Percentiles rank a stretch among this genome's conserved stretches.
Conservation (phyloP, 2,113 vertebrate genomes). For the Pogonocichla stellata region DNA sequence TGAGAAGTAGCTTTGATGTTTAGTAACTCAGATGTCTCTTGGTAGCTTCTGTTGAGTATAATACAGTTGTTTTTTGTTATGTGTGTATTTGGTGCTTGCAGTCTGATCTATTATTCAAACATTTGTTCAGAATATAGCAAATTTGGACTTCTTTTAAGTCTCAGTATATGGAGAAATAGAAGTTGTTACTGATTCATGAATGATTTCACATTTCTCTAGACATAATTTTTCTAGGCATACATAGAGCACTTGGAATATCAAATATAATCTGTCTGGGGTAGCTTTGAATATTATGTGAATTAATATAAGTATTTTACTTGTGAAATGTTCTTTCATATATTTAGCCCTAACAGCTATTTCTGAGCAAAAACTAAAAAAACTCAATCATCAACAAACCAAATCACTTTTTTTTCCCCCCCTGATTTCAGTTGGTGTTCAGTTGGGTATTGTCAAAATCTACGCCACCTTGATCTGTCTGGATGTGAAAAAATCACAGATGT, state of each 20-base stretch:
- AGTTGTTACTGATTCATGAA: not conserved
- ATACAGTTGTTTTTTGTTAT: not conserved
- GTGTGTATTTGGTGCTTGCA: not conserved
- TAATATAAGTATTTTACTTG: not conserved
- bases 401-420: not conserved
- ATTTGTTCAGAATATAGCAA: not conserved
- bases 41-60: not conserved
- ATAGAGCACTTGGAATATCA: not conserved
- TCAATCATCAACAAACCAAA: not conserved
- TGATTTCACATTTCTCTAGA: not conserved
- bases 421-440: constrained; percentile 84
- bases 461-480: constrained; percentile 92
- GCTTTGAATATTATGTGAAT: not conserved
- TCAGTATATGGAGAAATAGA: not conserved
- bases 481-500: constrained; percentile 93
- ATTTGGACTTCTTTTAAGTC: not conserved
- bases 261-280: not conserved
- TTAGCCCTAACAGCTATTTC: not conserved
- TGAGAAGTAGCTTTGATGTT: not conserved
- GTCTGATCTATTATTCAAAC: not conserved
- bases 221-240: not conserved
- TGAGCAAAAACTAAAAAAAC: not conserved
- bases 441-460: constrained; percentile 83
- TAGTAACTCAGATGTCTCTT: not conserved
- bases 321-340: not conserved